Conservation (phyloP, 2,113 vertebrate genomes). For the Tachysurus fulvidraco region DNA sequence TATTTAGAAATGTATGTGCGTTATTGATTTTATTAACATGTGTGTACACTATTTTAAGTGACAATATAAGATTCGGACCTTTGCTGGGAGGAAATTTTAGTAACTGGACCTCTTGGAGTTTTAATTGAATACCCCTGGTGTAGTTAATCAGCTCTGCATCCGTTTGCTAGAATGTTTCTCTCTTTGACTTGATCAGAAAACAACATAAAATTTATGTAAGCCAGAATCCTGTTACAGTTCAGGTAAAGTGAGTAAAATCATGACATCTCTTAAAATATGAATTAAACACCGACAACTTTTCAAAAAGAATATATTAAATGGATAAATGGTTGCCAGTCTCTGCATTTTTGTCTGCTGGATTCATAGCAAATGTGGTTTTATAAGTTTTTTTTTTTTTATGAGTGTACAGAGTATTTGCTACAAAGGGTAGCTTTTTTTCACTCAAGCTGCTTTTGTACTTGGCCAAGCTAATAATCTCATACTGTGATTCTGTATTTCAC, state of each 20-base stretch:
- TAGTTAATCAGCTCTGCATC: not conserved
- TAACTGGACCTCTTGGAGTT: too few species aligned
- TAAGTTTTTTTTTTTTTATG: not conserved
- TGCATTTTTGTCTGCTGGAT: not conserved
- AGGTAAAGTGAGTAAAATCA: not conserved
- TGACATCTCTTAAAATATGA: not conserved
- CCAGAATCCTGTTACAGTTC: not conserved
- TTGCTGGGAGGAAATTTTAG: too few species aligned
- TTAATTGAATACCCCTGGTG: too few species aligned
- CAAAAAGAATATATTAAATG: not conserved
- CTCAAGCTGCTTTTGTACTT: conserved; percentile 11
- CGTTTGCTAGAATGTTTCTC: not conserved
- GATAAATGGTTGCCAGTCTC: not conserved
- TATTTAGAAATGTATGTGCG: too few species aligned
- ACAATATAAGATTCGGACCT: too few species aligned
- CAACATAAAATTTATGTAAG: not conserved
- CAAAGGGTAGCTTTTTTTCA: not conserved
- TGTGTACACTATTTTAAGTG: too few species aligned
- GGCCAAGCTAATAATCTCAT: not conserved
- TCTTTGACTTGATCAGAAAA: not conserved
- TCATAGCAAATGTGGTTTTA: not conserved
- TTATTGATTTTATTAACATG: too few species aligned
- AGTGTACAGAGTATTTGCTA: not conserved
- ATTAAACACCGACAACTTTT: not conserved
- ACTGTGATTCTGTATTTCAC: not conserved